Evolutionary conservation across 1,140 invertebrate genomes (phyloP).

Genomic region (Theocolax elegans): DNA sequence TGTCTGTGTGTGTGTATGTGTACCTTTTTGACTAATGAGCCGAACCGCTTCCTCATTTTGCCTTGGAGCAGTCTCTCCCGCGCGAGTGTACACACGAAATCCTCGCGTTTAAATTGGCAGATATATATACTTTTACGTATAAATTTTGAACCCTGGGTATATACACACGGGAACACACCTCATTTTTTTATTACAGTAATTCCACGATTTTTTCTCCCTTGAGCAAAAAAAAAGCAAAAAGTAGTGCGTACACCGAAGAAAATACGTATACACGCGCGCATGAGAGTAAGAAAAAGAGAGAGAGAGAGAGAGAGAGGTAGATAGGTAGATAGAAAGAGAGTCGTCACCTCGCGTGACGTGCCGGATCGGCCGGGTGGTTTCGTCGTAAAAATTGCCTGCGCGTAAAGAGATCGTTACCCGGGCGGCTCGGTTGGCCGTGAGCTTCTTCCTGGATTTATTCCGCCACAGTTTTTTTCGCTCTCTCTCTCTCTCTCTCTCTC

Average conservation of each 20-base stretch:
- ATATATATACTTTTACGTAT: no score
- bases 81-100: not conserved
- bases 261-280: not conserved
- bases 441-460: constrained; percentile 61
- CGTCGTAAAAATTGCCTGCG: constrained; percentile 67
- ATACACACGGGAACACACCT: no score
- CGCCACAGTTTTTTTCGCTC: constrained; percentile 14
- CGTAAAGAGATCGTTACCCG: constrained; percentile 65
- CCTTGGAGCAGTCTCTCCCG: not conserved
- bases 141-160: no score
- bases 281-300: constrained; percentile 29
- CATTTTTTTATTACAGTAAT: no score
- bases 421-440: constrained; percentile 38
- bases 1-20: no score
- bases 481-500: no score
- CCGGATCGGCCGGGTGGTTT: constrained; percentile 60
- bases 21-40: constrained; percentile 1
- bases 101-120: no score
- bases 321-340: not conserved
- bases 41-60: not conserved
- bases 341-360: constrained; percentile 62
- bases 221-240: no score
- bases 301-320: constrained; percentile 16
- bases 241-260: no score
- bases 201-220: no score